Base-by-base conservation (phyloP, 2,888 invertebrate species). In the Thelaira solivaga region DNA sequence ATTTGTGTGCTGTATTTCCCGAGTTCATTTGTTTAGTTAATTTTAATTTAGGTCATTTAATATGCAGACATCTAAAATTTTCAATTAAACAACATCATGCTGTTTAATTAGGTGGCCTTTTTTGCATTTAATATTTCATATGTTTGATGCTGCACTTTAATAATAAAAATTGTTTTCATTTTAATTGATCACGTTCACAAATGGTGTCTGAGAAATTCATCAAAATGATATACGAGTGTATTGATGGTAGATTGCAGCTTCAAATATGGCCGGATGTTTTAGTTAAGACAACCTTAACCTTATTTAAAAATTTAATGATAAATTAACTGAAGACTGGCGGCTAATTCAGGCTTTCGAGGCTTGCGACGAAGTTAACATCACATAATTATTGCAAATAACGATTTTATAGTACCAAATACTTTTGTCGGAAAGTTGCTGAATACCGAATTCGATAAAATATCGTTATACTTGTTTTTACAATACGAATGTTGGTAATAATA, bases 21-120 rank as follows among this genome's bases (percentile, higher is more conserved):
- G 61, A 4, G 4, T 13, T 16, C n/a, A n/a, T 39, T 39, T 39
- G 13, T 64, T 34, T n/a, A 39, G 55, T 55, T 36, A n/a, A n/a
- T n/a, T 36, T 43, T 39, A 64, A 74, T 65, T 74, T 59, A 47
- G 74, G 78, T 64, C 69, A 74, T 64, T 49, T 47, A 51, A 53
- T 69, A 59, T n/a, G n/a, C n/a, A n/a, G n/a, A n/a, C n/a, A 16
- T 39, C 1, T n/a, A 34, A 47, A 24, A 61, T 47, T 47, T 43
- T 8, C 24, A 64, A 53, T 65, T 65, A 59, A 64, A 31, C n/a
- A n/a, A n/a, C 39, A 64, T 55, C 20, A 1, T 39, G 16, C 11
- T 26, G 13, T 22, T 18, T 67, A 59, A 65, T 65, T 49, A 53
- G 71, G 62, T 62, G 34, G 53, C 61, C 47, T 49, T 41, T 72